Base-by-base conservation (phyloP, 2,888 invertebrate genomes). In the Arrhopalites spinosus region DNA sequence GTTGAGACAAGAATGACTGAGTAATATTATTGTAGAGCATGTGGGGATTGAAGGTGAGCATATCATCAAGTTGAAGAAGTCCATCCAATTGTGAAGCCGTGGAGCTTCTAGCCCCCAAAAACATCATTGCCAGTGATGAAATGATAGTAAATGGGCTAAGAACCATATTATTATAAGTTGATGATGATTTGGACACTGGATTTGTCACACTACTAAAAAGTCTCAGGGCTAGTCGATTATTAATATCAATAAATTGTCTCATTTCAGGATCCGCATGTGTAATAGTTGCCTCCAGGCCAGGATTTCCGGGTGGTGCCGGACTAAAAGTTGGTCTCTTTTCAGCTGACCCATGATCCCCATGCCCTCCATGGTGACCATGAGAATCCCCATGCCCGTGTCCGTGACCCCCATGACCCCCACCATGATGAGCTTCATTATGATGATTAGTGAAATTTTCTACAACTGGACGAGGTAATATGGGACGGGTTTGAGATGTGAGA, bases 11-110 rank as follows among this genome's bases (percentile, higher is more conserved):
- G 43, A 93, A 91, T 0, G 93, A 91, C 83, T 93, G 93, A 0
- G 93, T 93, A 25, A 95, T 91, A 84, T 94, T 94, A 85, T 92
- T 92, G 82, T 94, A 90, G 0, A 93, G 91, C 82, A 94, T 88
- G 85, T 95, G 95, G 0, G 95, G 95, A 85, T 95, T 95, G 83
- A 95, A 95, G 0, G 93, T 93, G 0, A 93, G 91, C 90, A 94
- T 93, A 80, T 95, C 93, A 84, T 95, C 95, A 20, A 95, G 86
- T 83, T 91, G 90, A 0, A 95, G 86, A 15, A 95, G 90, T 83
- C 94, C 93, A 84, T 95, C 94, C 92, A 95, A 93, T 88, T 94
- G 93, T 0, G 93, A 93, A 0, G 95, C 94, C 0, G 95, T 95
- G 1, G 92, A 90, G 1, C 94, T 94, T 80, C 92, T 88, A 0